A percentile compares a stretch with the other conserved stretches of the same genome.
These are phyloP conservation scores for Morus bassanus DNA, from an alignment of 2,797 vertebrate genomes.

Conservation along the genomic window DNA sequence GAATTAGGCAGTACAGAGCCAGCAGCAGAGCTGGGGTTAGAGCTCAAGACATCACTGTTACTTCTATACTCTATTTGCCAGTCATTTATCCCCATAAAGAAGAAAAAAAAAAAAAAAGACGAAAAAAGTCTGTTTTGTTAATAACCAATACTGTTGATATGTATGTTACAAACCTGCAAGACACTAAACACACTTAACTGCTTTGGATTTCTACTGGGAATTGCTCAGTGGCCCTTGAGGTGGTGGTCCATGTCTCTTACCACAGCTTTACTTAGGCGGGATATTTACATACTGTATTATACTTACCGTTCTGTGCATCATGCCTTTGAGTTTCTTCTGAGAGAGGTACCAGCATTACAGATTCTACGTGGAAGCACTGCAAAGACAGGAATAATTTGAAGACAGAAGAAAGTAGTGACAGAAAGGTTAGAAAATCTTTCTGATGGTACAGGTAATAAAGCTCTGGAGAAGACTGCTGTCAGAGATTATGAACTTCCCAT, in stretches of 20 bases:
- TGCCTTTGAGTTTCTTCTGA: neutral
- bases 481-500: neutral
- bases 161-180: neutral
- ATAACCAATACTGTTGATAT: neutral
- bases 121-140: neutral
- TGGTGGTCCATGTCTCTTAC: neutral
- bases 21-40: neutral
- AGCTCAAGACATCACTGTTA: neutral
- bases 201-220: neutral
- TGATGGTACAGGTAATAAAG: neutral
- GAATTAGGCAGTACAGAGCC: neutral
- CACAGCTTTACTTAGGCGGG: neutral
- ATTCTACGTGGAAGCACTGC: neutral
- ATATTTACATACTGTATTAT: neutral
- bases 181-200: neutral
- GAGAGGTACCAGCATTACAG: accelerated
- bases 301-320: neutral
- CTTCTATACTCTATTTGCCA: neutral
- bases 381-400: neutral
- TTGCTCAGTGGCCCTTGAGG: neutral
- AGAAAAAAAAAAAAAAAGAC: too few relatives aligned
- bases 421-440: neutral
- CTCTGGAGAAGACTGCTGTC: neutral
- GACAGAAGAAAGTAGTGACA: neutral
- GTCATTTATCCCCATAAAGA: neutral